Evolutionary conservation across 1,140 invertebrate species (phyloP), one percentile per base, ranked within the genome.

Genomic region (Sogatella furcifera): DNA sequence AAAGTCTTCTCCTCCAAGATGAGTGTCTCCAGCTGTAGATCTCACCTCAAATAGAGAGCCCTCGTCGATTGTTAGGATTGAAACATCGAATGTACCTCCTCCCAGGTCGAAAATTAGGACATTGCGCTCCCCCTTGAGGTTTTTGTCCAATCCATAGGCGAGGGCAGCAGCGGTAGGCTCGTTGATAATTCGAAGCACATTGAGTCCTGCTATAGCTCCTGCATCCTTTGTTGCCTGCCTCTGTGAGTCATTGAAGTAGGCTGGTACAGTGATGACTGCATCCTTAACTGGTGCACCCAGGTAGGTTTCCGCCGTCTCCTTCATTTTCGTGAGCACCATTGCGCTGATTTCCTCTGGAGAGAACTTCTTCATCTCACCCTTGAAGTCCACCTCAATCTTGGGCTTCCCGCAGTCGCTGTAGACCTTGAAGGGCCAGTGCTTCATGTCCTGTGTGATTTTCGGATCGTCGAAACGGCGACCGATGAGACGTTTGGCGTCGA

Each of bases 141-240:
- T 80, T 77, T 41, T 80, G 79, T 57, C 63, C 62, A 99, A 80
- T 74, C 96, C 96, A 75, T 98, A 98, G 49, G 96, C 96, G 79
- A 99, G 97, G 67, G 96, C 96, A 64, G 96, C 96, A 64, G 96
- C 96, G 61, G 95, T 98, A 41, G 96, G 96, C 77, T 98, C 96
- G 68, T 91, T 91, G 70, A 91, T 91, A 68, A 91, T 92, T 76
- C 90, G 82, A 67, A 94, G 77, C 66, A 92, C 87, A 67, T 93
- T 90, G 64, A 92, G 73, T 57, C 81, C 84, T 66, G 89, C 84
- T 76, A 92, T 92, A 68, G 85, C 19, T 28, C 54, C 83, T 8
- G 83, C 85, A 34, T 21, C 22, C 83, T 10, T 67, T 77, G 82
- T 85, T 0, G 83, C 83, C 66, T 85, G 82, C 10, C 85, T 74